These are phyloP conservation scores for Eupeodes latifasciatus DNA, from an alignment of 2,888 invertebrate genomes.

Conservation along the genomic window DNA sequence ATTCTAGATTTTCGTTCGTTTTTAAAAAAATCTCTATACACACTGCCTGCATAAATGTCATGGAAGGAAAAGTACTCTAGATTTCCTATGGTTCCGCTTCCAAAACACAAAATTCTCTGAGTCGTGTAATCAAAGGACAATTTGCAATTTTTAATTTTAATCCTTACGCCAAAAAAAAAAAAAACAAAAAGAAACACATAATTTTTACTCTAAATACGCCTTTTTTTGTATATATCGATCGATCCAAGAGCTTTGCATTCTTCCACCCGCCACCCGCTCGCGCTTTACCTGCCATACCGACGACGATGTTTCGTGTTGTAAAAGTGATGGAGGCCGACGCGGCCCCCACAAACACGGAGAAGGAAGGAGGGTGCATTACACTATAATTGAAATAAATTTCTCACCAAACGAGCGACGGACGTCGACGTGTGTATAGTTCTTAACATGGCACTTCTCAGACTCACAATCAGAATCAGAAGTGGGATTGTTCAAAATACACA, in stretches of 20 bases:
- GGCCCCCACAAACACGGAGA: background rate
- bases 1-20: background rate
- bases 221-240: conserved; percentile 73
- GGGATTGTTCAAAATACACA: conserved; percentile 41
- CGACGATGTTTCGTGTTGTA: conserved; percentile 35
- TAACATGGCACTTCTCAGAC: conserved; percentile 49
- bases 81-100: background rate
- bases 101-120: background rate
- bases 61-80: background rate
- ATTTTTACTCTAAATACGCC: conserved; percentile 69
- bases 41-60: background rate
- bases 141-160: conserved; percentile 28
- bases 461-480: conserved; percentile 1
- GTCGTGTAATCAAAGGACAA: conserved; percentile 12
- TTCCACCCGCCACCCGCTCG: conserved; percentile 40
- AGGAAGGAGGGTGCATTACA: conserved; percentile 37
- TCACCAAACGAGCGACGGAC: background rate
- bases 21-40: background rate
- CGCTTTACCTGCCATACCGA: background rate
- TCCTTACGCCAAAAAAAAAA: conserved; percentile 10
- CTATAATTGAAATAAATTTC: conserved; percentile 65
- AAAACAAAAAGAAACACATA: background rate
- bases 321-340: conserved; percentile 9
- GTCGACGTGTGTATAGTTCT: conserved; percentile 49
- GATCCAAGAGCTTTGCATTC: conserved; percentile 71